Conservation (phyloP, 2,888 invertebrate genomes). For the Timema cristinae region DNA sequence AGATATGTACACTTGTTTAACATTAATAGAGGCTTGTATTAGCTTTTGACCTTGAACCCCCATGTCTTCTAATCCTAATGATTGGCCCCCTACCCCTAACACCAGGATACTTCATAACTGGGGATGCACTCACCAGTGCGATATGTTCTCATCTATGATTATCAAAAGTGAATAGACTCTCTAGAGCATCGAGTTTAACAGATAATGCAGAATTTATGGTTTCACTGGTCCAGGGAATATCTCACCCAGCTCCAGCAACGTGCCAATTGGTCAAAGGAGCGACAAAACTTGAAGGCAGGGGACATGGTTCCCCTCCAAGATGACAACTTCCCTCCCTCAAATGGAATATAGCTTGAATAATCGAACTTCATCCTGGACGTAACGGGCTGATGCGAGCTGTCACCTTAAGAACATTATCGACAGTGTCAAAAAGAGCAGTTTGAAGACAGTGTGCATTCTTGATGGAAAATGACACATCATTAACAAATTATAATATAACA, state of each 20-base stretch:
- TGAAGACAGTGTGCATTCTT: too few relatives aligned
- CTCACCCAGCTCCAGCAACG: conserved; percentile 30
- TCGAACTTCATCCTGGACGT: too few relatives aligned
- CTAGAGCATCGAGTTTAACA: conserved; percentile 30
- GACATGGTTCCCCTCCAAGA: too few relatives aligned
- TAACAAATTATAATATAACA: too few relatives aligned
- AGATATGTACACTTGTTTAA: conserved; percentile 31
- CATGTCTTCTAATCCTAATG: conserved; percentile 34
- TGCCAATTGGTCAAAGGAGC: conserved; percentile 26
- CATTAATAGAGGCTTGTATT: conserved; percentile 37
- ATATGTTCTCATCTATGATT: conserved; percentile 29
- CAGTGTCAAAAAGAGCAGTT: too few relatives aligned
- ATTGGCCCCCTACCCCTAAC: conserved; percentile 33
- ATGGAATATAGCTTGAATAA: too few relatives aligned
- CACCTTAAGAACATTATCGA: too few relatives aligned
- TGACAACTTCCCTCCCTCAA: too few relatives aligned
- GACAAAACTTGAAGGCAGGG: conserved; percentile 17
- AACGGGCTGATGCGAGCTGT: too few relatives aligned
- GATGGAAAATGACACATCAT: too few relatives aligned
- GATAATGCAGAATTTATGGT: conserved; percentile 32
- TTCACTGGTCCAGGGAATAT: conserved; percentile 34
- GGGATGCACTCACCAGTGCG: conserved; percentile 24
- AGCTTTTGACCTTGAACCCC: conserved; percentile 38
- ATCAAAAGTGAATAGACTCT: conserved; percentile 22
- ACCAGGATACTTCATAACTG: conserved; percentile 39